These are phyloP conservation scores for Epizoanthus ramosus DNA, from an alignment of 92 coral and sea anemone genomes.

Conservation along the genomic window DNA sequence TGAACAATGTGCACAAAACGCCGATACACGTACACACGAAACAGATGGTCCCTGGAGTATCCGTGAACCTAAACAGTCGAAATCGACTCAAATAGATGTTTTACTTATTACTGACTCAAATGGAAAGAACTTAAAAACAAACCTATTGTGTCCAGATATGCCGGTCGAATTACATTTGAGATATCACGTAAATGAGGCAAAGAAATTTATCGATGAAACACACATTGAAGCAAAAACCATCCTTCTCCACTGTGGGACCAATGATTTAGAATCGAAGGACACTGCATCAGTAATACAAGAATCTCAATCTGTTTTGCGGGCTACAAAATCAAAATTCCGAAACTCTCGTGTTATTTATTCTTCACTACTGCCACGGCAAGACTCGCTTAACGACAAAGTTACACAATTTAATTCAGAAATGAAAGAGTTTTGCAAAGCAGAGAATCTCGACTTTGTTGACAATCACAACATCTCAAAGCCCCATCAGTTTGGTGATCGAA, in stretches of 20 bases:
- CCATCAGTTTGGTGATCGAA: constrained; percentile 39
- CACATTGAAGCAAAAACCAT: constrained; percentile 20
- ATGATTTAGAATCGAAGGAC: constrained; percentile 37
- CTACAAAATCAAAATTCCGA: constrained; percentile 20
- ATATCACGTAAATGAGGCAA: constrained; percentile 34
- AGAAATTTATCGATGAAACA: constrained; percentile 33
- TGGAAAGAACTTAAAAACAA: constrained; percentile 45
- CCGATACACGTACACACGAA: background rate
- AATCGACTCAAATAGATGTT: constrained; percentile 13
- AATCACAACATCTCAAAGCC: constrained; percentile 42
- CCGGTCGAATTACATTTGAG: constrained; percentile 30
- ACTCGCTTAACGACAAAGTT: constrained; percentile 38
- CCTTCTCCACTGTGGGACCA: constrained; percentile 60
- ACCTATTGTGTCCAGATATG: constrained; percentile 44
- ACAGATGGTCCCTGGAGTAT: constrained; percentile 12
- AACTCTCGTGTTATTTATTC: constrained; percentile 43
- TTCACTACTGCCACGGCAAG: constrained; percentile 57
- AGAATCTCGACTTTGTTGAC: constrained; percentile 34
- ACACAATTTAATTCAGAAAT: constrained; percentile 36
- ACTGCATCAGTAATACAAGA: constrained; percentile 38
- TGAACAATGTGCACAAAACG: constrained; percentile 8
- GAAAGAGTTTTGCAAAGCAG: constrained; percentile 32
- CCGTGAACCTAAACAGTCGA: constrained; percentile 1
- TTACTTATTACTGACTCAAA: constrained; percentile 52
- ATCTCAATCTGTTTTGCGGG: constrained; percentile 15